A percentile compares a stretch with the other conserved stretches of the same genome.
phyloP scores from a whole-genome alignment of 1,140 invertebrate genomes.

The Psilanteris sp. region DNA sequence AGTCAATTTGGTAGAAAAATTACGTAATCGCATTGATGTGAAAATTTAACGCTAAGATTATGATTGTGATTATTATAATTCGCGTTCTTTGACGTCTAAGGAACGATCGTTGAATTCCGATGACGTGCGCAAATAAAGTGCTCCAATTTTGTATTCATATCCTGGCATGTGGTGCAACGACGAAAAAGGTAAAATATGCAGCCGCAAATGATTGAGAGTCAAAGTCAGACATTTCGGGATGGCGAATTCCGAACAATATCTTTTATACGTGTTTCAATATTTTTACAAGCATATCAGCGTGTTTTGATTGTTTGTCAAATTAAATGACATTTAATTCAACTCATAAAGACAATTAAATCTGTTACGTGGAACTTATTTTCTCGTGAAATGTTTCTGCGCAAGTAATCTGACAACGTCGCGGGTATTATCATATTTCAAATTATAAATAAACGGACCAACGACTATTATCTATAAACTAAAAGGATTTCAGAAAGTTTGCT shows the following conservation, averaged over 20 bases:
- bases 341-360: background rate
- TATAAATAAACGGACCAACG: too few species aligned
- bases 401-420: too few species aligned
- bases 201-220: slow-evolving; percentile 39
- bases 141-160: slow-evolving; percentile 53
- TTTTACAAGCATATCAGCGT: too few species aligned
- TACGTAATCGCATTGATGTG: slow-evolving; percentile 16
- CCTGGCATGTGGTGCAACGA: slow-evolving; percentile 6
- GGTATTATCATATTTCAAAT: too few species aligned
- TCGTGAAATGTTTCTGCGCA: too few species aligned
- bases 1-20: slow-evolving; percentile 37
- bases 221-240: slow-evolving; percentile 3
- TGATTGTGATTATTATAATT: slow-evolving; percentile 51
- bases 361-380: too few species aligned
- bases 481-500: too few species aligned
- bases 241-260: slow-evolving; percentile 16
- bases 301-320: too few species aligned
- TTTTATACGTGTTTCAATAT: too few species aligned
- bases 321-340: too few species aligned
- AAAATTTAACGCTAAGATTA: slow-evolving; percentile 45
- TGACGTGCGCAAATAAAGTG: slow-evolving; percentile 34
- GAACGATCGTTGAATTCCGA: slow-evolving; percentile 47
- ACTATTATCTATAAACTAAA: too few species aligned
- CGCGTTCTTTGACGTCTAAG: slow-evolving; percentile 27
- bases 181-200: slow-evolving; percentile 25